Percentiles rank a stretch among this genome's conserved stretches.
Evolutionary conservation across 2,113 vertebrate genomes (phyloP).

Genomic region (Laticauda laticaudata): DNA sequence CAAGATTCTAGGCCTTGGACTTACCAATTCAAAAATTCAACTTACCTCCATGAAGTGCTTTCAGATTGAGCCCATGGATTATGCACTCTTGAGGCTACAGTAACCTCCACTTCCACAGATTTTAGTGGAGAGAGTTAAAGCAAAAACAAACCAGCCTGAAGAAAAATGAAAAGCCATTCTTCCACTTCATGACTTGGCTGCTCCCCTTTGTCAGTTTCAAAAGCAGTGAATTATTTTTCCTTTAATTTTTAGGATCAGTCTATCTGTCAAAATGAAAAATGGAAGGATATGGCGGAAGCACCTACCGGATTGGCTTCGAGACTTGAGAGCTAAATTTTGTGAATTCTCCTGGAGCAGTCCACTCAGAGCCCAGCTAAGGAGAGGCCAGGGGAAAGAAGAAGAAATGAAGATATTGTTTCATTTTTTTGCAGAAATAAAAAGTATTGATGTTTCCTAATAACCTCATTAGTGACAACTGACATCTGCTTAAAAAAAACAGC

Average conservation of each 20-base stretch:
- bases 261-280: rapidly evolving
- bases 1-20: background rate
- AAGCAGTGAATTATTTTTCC: background rate
- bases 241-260: background rate
- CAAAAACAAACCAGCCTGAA: background rate
- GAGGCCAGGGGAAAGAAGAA: rapidly evolving
- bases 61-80: background rate
- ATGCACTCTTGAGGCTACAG: background rate
- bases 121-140: background rate
- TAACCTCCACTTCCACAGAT: background rate
- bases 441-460: background rate
- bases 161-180: background rate
- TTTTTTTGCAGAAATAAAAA: background rate
- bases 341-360: conserved; percentile 96
- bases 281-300: background rate
- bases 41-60: background rate
- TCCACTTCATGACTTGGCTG: background rate
- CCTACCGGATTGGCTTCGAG: conserved; percentile 92
- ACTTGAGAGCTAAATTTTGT: conserved; percentile 97
- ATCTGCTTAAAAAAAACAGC: background rate
- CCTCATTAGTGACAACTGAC: background rate
- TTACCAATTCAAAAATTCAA: background rate
- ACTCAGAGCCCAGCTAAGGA: conserved; percentile 89
- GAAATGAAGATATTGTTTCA: background rate
- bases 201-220: background rate